Evolutionary conservation across 2,113 vertebrate genomes (phyloP), one percentile per base, ranked within the genome.

Genomic region (Thalassarche chlororhynchos): DNA sequence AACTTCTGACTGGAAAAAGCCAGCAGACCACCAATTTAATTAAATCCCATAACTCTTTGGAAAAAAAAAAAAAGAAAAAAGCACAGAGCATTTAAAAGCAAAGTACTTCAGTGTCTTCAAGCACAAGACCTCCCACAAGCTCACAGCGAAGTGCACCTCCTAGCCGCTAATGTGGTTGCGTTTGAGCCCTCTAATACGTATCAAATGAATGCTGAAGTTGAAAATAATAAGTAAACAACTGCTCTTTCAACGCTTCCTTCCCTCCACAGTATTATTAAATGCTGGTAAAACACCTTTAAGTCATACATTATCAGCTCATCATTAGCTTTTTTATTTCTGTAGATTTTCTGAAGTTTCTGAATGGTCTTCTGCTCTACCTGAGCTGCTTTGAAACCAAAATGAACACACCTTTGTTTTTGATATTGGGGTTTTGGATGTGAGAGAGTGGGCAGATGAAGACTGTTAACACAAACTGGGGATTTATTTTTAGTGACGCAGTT

Each of bases 161-260:
- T 81, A 75, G 52, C 62, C 8, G 3, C 57, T 75, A 66, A 88
- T 70, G 42, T 62, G 17, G 31, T 60, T 62, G 17, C 36, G 42
- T 86, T 77, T 87, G 38, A 86, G 61, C 55, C 70, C 83, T 81
- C 32, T 32, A 69, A 88, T 62, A 78, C 7, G 6, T 62, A 61
- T 60, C 70, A 79, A 84, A 87, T 44, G 55, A 78, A 93, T 29
- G 55, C n/a, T 8, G 3, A 80, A 86, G 36, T 46, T 91, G 75
- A 80, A 94, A 94, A 91, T 91, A 94, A 86, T 79, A 38, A 95
- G 85, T 68, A 96, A 97, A 98, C 72, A 90, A 65, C 77, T 25
- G 38, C 36, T 86, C 46, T 78, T 86, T 62, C 2, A 2, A 74
- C 2, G 4, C 46, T 95, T 95, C 42, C 77, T 97, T 91, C 64